These are phyloP conservation scores for Antechinus stuartii DNA, from an alignment of 2,113 vertebrate genomes.

Conservation along the genomic window DNA sequence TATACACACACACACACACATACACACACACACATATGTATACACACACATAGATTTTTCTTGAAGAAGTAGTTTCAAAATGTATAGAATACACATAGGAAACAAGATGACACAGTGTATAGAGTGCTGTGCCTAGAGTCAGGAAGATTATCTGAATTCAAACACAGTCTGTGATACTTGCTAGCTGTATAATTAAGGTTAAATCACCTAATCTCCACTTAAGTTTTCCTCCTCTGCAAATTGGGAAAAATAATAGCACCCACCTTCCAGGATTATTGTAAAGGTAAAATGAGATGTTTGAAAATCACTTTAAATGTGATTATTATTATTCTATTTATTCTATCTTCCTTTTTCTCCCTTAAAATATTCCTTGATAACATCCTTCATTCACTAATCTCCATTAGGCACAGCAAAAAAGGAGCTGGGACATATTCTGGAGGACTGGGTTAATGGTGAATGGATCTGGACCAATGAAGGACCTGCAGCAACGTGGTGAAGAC, in stretches of 20 bases:
- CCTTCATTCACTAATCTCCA: background rate
- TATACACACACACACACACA: too few species aligned
- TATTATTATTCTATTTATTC: background rate
- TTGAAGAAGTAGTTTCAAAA: background rate
- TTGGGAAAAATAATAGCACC: background rate
- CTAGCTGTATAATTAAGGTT: background rate
- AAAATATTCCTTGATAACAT: background rate
- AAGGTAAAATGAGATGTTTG: background rate
- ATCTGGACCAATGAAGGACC: too few species aligned
- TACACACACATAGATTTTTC: background rate
- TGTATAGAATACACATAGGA: background rate
- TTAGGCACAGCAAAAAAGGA: background rate
- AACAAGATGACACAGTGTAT: background rate
- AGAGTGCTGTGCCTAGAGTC: background rate
- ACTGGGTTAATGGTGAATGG: too few species aligned
- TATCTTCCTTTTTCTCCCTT: background rate
- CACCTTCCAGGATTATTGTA: background rate
- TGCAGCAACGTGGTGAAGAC: background rate
- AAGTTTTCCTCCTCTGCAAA: background rate
- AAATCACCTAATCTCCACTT: background rate
- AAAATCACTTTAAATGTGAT: background rate
- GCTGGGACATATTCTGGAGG: too few species aligned
- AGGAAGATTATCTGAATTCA: background rate
- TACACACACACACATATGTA: too few species aligned
- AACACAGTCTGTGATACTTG: background rate